Percentiles rank a stretch among this genome's conserved stretches.
phyloP scores from a whole-genome alignment of 2,888 invertebrate genomes.

The Ceraclea dissimilis region DNA sequence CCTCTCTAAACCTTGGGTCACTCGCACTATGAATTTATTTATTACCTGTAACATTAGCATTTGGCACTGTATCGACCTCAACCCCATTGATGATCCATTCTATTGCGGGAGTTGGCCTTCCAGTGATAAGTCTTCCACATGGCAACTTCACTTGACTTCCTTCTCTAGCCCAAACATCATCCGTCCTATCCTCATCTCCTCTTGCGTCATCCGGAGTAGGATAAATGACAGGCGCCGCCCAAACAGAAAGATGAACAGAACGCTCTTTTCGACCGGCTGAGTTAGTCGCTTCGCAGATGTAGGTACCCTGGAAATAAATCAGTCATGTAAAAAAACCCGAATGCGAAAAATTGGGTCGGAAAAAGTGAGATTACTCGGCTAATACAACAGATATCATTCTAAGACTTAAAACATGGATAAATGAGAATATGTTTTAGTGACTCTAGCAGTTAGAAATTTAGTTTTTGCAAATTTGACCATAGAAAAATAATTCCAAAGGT shows the following conservation, averaged over 20 bases:
- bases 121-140: constrained; percentile 57
- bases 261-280: constrained; percentile 45
- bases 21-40: no score
- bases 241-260: constrained; percentile 45
- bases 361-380: no score
- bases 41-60: constrained; percentile 35
- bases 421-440: no score
- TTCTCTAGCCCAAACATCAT: constrained; percentile 30
- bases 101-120: constrained; percentile 67
- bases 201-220: constrained; percentile 25
- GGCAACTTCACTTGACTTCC: constrained; percentile 36
- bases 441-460: no score
- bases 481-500: no score
- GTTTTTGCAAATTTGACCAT: no score
- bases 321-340: no score
- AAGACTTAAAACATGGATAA: no score
- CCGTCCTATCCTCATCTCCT: background rate
- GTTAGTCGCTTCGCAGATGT: constrained; percentile 69
- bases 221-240: constrained; percentile 42
- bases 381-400: no score
- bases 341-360: background rate
- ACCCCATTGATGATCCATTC: constrained; percentile 84
- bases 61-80: constrained; percentile 51
- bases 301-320: constrained; percentile 57
- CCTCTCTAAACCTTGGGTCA: no score